Evolutionary conservation across 2,113 vertebrate genomes (phyloP).

Genomic region (Cyanistes caeruleus): DNA sequence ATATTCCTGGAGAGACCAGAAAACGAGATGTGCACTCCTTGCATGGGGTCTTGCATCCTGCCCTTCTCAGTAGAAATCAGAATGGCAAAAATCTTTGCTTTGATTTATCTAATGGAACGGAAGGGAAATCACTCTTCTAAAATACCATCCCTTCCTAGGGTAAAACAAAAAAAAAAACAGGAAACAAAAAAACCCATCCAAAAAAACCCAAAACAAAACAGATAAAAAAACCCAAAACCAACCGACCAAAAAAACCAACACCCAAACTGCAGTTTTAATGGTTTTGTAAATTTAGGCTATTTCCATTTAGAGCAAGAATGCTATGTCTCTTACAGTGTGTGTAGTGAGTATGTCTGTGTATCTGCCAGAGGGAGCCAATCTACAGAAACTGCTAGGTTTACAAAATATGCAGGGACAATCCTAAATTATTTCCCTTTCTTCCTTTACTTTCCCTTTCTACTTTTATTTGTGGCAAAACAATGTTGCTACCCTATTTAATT

Average conservation of each 20-base stretch:
- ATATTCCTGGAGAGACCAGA: background rate
- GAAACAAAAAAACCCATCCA: background rate
- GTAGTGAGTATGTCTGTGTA: background rate
- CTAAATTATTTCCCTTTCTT: background rate
- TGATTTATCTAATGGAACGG: background rate
- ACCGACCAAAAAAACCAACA: background rate
- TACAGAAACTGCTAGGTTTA: background rate
- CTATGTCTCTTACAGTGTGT: rapidly evolving
- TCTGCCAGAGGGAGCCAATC: background rate
- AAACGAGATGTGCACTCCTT: background rate
- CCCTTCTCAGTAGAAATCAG: background rate
- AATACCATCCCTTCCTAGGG: background rate
- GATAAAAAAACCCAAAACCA: no score
- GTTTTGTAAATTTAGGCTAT: background rate
- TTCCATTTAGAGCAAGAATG: background rate
- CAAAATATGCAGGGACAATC: background rate
- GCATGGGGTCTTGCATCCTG: background rate
- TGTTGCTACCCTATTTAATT: background rate
- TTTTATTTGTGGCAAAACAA: background rate
- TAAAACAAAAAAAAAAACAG: background rate
- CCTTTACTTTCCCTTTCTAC: background rate
- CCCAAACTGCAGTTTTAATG: background rate
- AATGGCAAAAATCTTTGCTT: background rate
- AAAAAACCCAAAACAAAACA: background rate
- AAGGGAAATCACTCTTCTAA: background rate